phyloP scores from a whole-genome alignment of 2,888 invertebrate genomes.

The Oasisia sp. region DNA sequence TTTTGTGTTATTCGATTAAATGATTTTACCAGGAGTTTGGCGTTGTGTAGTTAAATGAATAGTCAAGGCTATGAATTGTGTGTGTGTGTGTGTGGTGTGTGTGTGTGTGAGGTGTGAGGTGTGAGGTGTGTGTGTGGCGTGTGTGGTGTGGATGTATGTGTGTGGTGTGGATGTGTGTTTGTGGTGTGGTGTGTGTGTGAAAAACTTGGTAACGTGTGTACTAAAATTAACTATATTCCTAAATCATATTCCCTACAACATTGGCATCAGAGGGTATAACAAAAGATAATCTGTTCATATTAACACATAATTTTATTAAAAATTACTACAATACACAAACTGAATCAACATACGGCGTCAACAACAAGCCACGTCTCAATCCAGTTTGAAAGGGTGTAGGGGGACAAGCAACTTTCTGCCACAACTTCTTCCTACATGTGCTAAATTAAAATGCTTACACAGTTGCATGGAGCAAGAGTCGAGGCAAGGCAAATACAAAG shows the following conservation, averaged over 20 bases:
- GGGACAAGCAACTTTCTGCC: neutral
- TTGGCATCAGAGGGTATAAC: neutral
- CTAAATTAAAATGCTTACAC: constrained; percentile 10
- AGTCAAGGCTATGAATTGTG: too few species aligned
- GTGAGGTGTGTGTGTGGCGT: too few species aligned
- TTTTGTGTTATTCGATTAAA: neutral
- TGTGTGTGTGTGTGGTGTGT: too few species aligned
- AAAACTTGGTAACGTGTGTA: neutral
- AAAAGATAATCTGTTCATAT: neutral
- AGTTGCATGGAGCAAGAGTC: neutral
- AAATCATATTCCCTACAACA: neutral
- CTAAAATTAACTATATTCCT: neutral
- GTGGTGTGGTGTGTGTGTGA: too few species aligned
- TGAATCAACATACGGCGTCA: neutral
- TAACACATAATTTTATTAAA: neutral
- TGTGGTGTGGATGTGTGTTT: too few species aligned
- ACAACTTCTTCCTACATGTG: neutral
- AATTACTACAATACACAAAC: neutral
- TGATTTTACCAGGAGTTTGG: neutral
- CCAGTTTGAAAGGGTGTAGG: neutral
- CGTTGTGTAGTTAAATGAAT: neutral
- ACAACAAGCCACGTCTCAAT: neutral
- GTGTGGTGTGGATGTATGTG: too few species aligned
- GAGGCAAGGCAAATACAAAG: neutral
- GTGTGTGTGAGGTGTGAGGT: too few species aligned